phyloP scores from a whole-genome alignment of 2,113 vertebrate genomes.

The Oncorhynchus tshawytscha region DNA sequence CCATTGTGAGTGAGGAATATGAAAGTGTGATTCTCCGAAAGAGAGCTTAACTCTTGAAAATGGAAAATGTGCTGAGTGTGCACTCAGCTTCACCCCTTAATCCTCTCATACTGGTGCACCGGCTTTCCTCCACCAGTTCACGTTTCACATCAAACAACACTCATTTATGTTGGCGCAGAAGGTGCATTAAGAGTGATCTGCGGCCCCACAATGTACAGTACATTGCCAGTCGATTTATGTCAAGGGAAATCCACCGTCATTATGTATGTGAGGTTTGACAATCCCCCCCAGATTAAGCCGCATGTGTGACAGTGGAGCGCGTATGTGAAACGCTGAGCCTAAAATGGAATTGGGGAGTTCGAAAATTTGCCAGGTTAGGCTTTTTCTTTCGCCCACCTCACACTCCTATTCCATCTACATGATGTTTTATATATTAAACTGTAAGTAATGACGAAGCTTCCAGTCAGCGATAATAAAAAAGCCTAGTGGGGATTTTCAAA shows the following conservation, averaged over 20 bases:
- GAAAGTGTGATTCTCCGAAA: conserved; percentile 13
- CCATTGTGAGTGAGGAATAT: conserved; percentile 3
- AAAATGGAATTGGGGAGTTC: conserved; percentile 30
- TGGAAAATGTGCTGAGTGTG: conserved; percentile 51
- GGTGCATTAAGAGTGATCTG: conserved; percentile 41
- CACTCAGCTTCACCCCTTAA: conserved; percentile 46
- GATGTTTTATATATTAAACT: conserved; percentile 55
- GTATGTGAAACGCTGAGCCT: conserved; percentile 29
- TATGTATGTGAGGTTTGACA: conserved; percentile 58
- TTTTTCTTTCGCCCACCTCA: conserved; percentile 8
- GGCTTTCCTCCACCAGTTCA: conserved; percentile 30
- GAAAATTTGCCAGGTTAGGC: conserved; percentile 44
- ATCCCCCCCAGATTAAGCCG: conserved; percentile 58
- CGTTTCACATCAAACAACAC: conserved; percentile 54
- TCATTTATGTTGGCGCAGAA: conserved; percentile 40
- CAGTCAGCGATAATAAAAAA: conserved; percentile 55
- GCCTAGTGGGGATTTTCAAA: conserved; percentile 41
- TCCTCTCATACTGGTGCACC: conserved; percentile 39
- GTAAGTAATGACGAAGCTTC: conserved; percentile 59
- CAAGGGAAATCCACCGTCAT: conserved; percentile 56
- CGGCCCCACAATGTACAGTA: conserved; percentile 43
- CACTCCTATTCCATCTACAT: conserved; percentile 8
- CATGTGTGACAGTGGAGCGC: conserved; percentile 40
- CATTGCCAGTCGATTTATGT: conserved; percentile 47
- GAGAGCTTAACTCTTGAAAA: conserved; percentile 35